Conservation (phyloP, 2,113 vertebrate species). For the Macaca mulatta region DNA sequence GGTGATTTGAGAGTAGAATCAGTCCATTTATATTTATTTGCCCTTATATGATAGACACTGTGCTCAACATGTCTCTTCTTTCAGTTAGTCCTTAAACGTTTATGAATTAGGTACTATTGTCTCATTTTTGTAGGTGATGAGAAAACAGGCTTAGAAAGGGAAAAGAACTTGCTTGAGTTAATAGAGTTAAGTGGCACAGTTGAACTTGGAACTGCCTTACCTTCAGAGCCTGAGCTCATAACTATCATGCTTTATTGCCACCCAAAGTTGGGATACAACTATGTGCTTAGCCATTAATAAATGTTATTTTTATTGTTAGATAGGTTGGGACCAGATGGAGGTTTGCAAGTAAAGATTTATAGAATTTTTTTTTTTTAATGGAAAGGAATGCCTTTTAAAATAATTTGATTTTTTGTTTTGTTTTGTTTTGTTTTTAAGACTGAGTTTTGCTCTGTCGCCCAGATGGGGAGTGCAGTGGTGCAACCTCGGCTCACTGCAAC, state of each 20-base stretch:
- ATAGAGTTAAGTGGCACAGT: neutral
- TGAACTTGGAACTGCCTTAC: neutral
- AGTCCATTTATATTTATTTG: neutral
- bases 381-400: neutral
- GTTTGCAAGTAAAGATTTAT: neutral
- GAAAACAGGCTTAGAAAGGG: constrained; percentile 14
- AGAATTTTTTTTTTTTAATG: neutral
- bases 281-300: neutral
- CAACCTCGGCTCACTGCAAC: no score
- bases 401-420: neutral
- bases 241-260: neutral
- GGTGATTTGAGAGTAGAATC: neutral
- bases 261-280: neutral
- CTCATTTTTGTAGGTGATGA: neutral
- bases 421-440: no score
- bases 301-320: neutral
- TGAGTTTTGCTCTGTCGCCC: no score
- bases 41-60: neutral
- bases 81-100: neutral
- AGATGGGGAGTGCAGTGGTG: no score
- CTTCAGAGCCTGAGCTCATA: neutral
- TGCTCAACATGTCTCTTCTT: neutral
- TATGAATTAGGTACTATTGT: neutral
- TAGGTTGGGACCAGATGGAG: neutral
- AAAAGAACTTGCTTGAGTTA: neutral